Evolutionary conservation across 1,140 invertebrate genomes (phyloP).

Genomic region (Cyclina sinensis): DNA sequence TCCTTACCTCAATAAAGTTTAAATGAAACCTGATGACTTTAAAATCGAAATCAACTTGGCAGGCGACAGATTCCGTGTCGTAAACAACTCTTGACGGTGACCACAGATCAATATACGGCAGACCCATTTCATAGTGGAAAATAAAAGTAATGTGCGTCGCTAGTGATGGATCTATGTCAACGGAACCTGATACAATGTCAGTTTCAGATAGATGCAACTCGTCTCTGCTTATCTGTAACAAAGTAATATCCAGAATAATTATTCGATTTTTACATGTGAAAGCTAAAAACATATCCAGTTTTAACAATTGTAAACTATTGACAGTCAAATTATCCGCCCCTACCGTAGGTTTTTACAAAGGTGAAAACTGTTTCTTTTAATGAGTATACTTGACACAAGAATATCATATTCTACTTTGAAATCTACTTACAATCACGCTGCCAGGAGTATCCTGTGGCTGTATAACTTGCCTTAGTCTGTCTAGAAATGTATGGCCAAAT

Average conservation of each 20-base stretch:
- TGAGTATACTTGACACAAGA: background rate
- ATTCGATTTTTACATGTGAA: no score
- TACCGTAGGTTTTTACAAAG: background rate
- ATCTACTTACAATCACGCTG: background rate
- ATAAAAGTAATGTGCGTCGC: constrained; percentile 9
- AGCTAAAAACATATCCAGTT: background rate
- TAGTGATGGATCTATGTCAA: constrained; percentile 50
- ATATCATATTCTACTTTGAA: background rate
- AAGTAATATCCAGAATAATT: no score
- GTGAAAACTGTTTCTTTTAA: background rate
- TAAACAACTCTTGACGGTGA: background rate
- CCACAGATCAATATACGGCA: constrained; percentile 32
- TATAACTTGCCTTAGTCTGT: background rate
- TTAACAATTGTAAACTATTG: background rate
- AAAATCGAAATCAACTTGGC: constrained; percentile 36
- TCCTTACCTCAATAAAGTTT: constrained; percentile 56
- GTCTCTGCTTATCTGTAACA: background rate
- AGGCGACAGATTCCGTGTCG: constrained; percentile 39
- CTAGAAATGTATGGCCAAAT: background rate
- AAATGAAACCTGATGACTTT: constrained; percentile 35
- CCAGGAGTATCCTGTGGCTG: background rate
- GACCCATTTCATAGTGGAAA: constrained; percentile 21
- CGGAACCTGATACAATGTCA: background rate
- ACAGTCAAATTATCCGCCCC: background rate
- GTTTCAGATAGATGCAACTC: background rate